Conservation (phyloP, 1,140 invertebrate species). For the Drosophila fuyamai region DNA sequence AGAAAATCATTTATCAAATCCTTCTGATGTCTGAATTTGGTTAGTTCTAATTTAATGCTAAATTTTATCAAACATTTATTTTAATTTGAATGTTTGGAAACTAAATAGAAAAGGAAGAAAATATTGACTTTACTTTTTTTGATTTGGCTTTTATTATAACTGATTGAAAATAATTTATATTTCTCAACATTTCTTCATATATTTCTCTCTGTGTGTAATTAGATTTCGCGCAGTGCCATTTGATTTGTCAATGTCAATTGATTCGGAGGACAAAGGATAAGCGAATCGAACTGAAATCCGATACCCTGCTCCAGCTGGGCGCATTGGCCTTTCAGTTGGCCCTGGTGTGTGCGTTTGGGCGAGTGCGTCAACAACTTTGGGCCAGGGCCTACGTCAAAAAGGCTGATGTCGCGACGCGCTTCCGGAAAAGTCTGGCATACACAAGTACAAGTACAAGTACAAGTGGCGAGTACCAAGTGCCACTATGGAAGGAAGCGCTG, state of each 20-base stretch:
- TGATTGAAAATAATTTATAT: too few species aligned
- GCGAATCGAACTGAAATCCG: slow-evolving; percentile 43
- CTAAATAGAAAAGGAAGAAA: too few species aligned
- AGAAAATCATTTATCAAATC: too few species aligned
- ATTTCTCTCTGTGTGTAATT: background rate
- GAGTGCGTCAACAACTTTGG: slow-evolving; percentile 66
- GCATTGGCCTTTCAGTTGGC: slow-evolving; percentile 61
- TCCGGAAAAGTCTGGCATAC: slow-evolving; percentile 75
- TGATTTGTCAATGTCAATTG: slow-evolving; percentile 23
- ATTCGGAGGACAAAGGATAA: slow-evolving; percentile 20
- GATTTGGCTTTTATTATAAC: too few species aligned
- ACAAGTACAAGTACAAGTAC: slow-evolving; percentile 8
- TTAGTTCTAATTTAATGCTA: too few species aligned
- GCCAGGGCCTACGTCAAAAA: slow-evolving; percentile 62
- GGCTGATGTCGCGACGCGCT: slow-evolving; percentile 77
- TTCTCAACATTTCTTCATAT: too few species aligned
- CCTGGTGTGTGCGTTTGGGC: slow-evolving; percentile 18
- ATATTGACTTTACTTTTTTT: too few species aligned
- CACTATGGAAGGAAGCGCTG: slow-evolving; percentile 66
- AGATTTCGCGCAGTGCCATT: background rate
- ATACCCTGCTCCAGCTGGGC: slow-evolving; percentile 41
- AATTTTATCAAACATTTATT: too few species aligned
- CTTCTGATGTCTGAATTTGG: too few species aligned
- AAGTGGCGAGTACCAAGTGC: slow-evolving; percentile 26
- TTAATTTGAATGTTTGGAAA: too few species aligned